These are phyloP conservation scores for Conopomorpha cramerella DNA, from an alignment of 1,140 invertebrate genomes.

Conservation along the genomic window DNA sequence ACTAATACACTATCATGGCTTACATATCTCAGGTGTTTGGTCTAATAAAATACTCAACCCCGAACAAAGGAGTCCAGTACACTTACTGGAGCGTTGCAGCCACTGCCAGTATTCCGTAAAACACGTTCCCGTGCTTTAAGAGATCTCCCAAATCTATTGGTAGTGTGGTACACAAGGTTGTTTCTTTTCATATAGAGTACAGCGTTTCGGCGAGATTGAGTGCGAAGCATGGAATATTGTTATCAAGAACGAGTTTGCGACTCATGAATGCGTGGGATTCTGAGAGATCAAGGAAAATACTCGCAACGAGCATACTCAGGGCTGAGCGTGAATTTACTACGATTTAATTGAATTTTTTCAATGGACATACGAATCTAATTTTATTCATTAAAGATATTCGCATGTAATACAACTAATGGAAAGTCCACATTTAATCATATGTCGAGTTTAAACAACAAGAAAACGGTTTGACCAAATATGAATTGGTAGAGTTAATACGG, in stretches of 20 bases:
- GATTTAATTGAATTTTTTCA: too few relatives aligned
- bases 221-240: constrained; percentile 39
- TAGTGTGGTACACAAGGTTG: constrained; percentile 33
- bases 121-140: constrained; percentile 29
- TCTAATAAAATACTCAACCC: constrained; percentile 25
- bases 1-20: too few relatives aligned
- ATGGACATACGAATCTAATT: too few relatives aligned
- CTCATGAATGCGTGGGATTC: constrained; percentile 37
- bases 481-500: too few relatives aligned
- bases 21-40: constrained; percentile 28
- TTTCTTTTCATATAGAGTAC: constrained; percentile 35
- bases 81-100: too few relatives aligned
- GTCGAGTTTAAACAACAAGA: too few relatives aligned
- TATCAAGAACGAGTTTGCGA: constrained; percentile 25
- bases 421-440: too few relatives aligned
- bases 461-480: too few relatives aligned
- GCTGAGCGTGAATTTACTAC: constrained; percentile 33
- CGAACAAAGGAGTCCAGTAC: constrained; percentile 27
- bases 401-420: too few relatives aligned
- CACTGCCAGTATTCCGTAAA: too few relatives aligned
- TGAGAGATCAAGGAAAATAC: constrained; percentile 40
- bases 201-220: constrained; percentile 12
- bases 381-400: too few relatives aligned
- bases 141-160: constrained; percentile 20
- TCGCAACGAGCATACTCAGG: too few relatives aligned